A percentile compares a stretch with the other conserved stretches of the same genome.
Evolutionary conservation across 2,797 vertebrate genomes (phyloP).

Genomic region (Argentina silus): DNA sequence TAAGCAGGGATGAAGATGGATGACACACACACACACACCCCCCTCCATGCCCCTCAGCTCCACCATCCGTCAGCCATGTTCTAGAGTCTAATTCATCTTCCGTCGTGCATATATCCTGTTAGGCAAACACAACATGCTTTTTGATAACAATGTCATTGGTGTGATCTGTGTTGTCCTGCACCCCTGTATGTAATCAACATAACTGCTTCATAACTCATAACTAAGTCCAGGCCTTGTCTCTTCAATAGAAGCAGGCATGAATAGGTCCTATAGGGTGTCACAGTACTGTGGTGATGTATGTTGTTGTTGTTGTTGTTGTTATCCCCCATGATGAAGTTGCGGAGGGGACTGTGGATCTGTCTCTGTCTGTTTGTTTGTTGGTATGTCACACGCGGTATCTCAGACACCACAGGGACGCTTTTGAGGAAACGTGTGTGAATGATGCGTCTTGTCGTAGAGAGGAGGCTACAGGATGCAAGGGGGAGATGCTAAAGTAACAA

Average conservation of each 20-base stretch:
- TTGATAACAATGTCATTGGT: neutral
- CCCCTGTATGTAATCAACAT: neutral
- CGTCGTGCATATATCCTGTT: slow-evolving; percentile 17
- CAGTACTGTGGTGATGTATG: neutral
- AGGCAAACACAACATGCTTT: neutral
- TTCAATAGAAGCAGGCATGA: neutral
- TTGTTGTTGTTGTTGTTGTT: neutral
- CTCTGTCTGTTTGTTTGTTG: no score
- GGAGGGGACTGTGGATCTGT: no score
- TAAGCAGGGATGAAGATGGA: slow-evolving; percentile 37
- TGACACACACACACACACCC: slow-evolving; percentile 18
- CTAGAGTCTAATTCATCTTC: slow-evolving; percentile 4
- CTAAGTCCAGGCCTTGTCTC: neutral
- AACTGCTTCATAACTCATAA: neutral
- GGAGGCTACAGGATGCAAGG: no score
- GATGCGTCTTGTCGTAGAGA: no score
- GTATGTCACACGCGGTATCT: no score
- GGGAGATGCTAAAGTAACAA: no score
- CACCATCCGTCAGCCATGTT: neutral
- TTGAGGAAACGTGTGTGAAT: no score
- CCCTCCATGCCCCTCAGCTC: slow-evolving; percentile 6
- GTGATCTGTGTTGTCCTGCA: neutral
- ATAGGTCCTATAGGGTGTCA: neutral
- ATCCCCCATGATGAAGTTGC: no score
- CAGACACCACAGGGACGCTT: no score